phyloP scores from a whole-genome alignment of 2,888 invertebrate species.

The Epirrhoe tristata region DNA sequence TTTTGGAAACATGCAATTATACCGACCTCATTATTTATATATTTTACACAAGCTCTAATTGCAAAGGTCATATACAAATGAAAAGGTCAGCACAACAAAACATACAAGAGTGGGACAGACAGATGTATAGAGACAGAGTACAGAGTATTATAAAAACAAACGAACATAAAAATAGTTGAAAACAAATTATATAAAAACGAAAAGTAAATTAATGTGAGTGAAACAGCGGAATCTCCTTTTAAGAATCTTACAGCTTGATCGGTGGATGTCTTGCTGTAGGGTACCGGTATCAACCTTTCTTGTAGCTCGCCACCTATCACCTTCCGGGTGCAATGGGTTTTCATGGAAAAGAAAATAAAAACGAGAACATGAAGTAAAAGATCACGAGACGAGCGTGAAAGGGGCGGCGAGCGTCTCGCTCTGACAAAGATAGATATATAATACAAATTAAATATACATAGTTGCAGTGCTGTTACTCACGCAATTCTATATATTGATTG shows the following conservation, averaged over 20 bases:
- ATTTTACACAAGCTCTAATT: slow-evolving; percentile 24
- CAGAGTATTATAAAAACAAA: slow-evolving; percentile 69
- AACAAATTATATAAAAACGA: slow-evolving; percentile 68
- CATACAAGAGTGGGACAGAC: slow-evolving; percentile 63
- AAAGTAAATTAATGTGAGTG: slow-evolving; percentile 71
- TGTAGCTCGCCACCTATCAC: slow-evolving; percentile 99
- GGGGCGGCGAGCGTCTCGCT: slow-evolving; percentile 44
- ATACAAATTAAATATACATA: slow-evolving; percentile 45
- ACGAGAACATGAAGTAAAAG: slow-evolving; percentile 83
- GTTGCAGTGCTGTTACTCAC: slow-evolving; percentile 53
- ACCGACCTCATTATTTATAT: slow-evolving; percentile 63
- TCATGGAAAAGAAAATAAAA: slow-evolving; percentile 90
- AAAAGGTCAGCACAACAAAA: slow-evolving; percentile 68
- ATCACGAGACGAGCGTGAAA: slow-evolving; percentile 61
- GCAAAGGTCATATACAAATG: slow-evolving; percentile 53
- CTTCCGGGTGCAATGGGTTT: slow-evolving; percentile 96
- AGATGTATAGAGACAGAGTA: slow-evolving; percentile 77
- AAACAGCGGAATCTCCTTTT: slow-evolving; percentile 63
- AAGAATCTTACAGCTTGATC: slow-evolving; percentile 99
- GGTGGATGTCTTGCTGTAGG: slow-evolving; percentile 99
- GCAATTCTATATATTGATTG: slow-evolving; percentile 46
- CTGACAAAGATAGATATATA: slow-evolving; percentile 42
- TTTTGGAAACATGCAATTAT: slow-evolving; percentile 64
- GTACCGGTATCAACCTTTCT: slow-evolving; percentile 99
- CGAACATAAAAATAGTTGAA: slow-evolving; percentile 53